Evolutionary conservation across 2,797 vertebrate species (phyloP), one percentile per base, ranked within the genome.

Genomic region (Argya squamiceps): DNA sequence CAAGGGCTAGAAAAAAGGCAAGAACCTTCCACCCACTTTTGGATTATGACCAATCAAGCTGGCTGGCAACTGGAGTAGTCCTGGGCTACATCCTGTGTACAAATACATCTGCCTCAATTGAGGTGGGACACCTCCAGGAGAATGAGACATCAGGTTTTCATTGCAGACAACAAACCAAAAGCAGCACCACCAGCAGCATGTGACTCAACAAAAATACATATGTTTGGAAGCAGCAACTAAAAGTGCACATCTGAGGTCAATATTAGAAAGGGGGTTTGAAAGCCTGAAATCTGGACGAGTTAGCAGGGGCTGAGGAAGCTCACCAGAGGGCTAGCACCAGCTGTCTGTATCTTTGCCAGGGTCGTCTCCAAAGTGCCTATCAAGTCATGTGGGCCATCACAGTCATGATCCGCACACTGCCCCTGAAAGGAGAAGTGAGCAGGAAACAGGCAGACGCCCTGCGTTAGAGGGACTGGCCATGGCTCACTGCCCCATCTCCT

Each of bases 361-460:
- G 96, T 99, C 50, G 98, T 99, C 89, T 98, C 98, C 97, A 99
- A 99, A 67, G 96, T 93, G 53, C 99, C 99, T 63, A 99, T 99
- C 94, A 99, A 98, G 96, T 99, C 99, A 88, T 99, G 99, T 22
- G 99, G 98, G 34, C 99, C 99, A 29, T 99, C 98, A 3, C 96
- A 98, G 98, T 99, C 99, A 21, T 99, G 95, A 94, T 99, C 99
- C 11, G 95, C 98, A 94, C 99, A 99, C 91, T 98, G 98, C n/a
- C 24, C 20, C 76, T 80, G 59, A 9, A 58, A n/a, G 27, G 50
- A 49, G n/a, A 17, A 46, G 20, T 16, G 10, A 49, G 87, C 74
- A 91, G n/a, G 64, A 56, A 63, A 62, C 60, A 60, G 88, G 49
- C 69, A 96, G 53, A 75, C 0, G 3, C 14, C 37, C 36, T 41